phyloP scores from a whole-genome alignment of 2,888 invertebrate genomes.

The Notocelia uddmanniana region DNA sequence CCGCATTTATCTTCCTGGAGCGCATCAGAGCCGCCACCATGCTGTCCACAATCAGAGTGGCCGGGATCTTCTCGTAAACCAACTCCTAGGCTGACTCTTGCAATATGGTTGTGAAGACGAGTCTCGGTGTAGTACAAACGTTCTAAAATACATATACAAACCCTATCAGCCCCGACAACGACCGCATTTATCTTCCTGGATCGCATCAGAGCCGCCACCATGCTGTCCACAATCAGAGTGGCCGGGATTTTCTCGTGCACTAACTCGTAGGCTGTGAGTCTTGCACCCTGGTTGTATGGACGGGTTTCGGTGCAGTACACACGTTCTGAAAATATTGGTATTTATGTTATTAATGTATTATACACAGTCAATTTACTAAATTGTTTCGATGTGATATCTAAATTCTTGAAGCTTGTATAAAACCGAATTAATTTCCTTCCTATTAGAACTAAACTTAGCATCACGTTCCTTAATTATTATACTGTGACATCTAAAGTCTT shows the following conservation, averaged over 20 bases:
- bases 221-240: conserved; percentile 97
- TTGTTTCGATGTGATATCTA: too few relatives aligned
- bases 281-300: conserved; percentile 98
- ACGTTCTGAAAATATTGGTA: conserved; percentile 86
- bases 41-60: conserved; percentile 97
- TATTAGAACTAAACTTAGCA: too few relatives aligned
- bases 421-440: too few relatives aligned
- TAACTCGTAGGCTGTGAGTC: conserved; percentile 98
- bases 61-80: conserved; percentile 95
- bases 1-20: conserved; percentile 92
- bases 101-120: conserved; percentile 98
- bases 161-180: conserved; percentile 98
- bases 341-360: too few relatives aligned
- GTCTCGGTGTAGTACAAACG: conserved; percentile 94
- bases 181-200: conserved; percentile 94
- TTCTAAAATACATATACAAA: too few relatives aligned
- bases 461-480: too few relatives aligned
- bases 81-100: conserved; percentile 98
- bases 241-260: conserved; percentile 96
- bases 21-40: conserved; percentile 97
- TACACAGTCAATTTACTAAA: too few relatives aligned
- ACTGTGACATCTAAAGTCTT: too few relatives aligned
- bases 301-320: conserved; percentile 98
- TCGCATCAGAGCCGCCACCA: conserved; percentile 97
- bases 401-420: too few relatives aligned